These are phyloP conservation scores for Coreoperca whiteheadi DNA, from an alignment of 2,113 vertebrate species.

Conservation along the genomic window DNA sequence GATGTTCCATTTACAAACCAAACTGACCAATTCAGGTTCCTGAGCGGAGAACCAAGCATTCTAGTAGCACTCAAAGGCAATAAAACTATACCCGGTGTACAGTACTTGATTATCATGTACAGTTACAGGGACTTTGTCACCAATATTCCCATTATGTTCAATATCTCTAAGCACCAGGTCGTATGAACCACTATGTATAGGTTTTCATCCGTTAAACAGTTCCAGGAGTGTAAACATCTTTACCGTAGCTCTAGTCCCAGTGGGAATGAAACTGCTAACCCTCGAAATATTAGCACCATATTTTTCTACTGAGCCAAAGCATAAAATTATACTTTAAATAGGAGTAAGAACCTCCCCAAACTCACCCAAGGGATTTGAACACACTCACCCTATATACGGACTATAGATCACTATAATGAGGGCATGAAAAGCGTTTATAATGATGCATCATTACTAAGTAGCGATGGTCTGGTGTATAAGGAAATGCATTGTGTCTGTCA, in stretches of 20 bases:
- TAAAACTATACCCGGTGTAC: neutral
- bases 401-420: neutral
- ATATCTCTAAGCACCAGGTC: neutral
- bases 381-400: neutral
- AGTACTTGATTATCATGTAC: neutral
- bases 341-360: neutral
- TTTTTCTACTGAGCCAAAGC: neutral
- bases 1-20: conserved; percentile 6
- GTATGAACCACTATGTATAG: neutral
- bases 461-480: neutral
- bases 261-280: neutral
- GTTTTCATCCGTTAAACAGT: neutral
- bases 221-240: neutral
- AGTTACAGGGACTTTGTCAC: neutral
- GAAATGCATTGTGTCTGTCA: conserved; percentile 1
- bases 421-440: neutral
- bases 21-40: neutral
- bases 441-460: neutral
- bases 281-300: neutral
- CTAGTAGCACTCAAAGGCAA: neutral
- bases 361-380: no score
- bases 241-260: neutral
- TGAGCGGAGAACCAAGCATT: neutral
- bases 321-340: neutral
- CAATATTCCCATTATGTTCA: neutral